Evolutionary conservation across 2,797 vertebrate species (phyloP).

Genomic region (Takifugu ocellatus): DNA sequence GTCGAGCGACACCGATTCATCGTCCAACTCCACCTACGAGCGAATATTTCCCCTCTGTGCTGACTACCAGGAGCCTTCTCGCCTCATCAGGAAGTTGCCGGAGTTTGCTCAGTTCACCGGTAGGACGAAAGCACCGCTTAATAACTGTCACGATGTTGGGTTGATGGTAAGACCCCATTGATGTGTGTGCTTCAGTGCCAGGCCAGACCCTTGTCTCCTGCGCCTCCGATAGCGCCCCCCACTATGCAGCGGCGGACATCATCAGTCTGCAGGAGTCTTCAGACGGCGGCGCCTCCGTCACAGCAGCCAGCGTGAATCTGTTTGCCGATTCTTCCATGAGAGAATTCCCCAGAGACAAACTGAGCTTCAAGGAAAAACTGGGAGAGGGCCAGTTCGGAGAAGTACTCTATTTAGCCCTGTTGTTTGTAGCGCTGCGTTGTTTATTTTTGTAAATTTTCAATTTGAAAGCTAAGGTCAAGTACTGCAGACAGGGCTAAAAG

Average conservation of each 20-base stretch:
- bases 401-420: slow-evolving; percentile 62
- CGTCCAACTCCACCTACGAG: slow-evolving; percentile 90
- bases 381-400: slow-evolving; percentile 98
- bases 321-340: slow-evolving; percentile 86
- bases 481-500: slow-evolving; percentile 24
- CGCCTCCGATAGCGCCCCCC: slow-evolving; percentile 82
- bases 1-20: slow-evolving; percentile 85
- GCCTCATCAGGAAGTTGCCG: slow-evolving; percentile 86
- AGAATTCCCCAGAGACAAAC: slow-evolving; percentile 90
- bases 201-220: slow-evolving; percentile 65
- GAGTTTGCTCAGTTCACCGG: slow-evolving; percentile 84
- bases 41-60: slow-evolving; percentile 92
- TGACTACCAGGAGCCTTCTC: slow-evolving; percentile 94
- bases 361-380: slow-evolving; percentile 94
- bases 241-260: slow-evolving; percentile 95
- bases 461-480: slow-evolving; percentile 17
- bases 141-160: not conserved
- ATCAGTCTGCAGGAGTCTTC: slow-evolving; percentile 89
- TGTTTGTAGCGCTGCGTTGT: slow-evolving; percentile 1
- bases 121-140: slow-evolving; percentile 45
- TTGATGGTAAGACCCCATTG: not conserved
- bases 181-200: slow-evolving; percentile 42
- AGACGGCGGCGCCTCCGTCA: slow-evolving; percentile 84
- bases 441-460: slow-evolving; percentile 1
- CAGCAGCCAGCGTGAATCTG: slow-evolving; percentile 85